Percentiles rank a stretch among this genome's conserved stretches.
Evolutionary conservation across 2,797 vertebrate species (phyloP).

Genomic region (Varecia variegata): DNA sequence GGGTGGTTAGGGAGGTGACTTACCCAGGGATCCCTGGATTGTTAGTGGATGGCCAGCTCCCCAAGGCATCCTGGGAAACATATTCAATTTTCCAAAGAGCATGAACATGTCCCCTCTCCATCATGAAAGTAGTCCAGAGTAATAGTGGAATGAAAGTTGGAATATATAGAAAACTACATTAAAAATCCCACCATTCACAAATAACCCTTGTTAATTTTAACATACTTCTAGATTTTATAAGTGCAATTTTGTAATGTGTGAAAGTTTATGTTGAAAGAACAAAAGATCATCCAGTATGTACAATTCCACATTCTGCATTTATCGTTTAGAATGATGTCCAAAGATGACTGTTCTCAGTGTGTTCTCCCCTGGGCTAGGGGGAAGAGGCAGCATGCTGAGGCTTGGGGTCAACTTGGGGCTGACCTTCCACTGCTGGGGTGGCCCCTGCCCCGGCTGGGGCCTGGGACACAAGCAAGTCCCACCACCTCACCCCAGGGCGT

Average conservation of each 20-base stretch:
- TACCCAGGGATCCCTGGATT: background rate
- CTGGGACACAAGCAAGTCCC: background rate
- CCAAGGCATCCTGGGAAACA: background rate
- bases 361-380: background rate
- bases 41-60: background rate
- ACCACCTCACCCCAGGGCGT: rapidly evolving
- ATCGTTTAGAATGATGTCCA: background rate
- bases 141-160: background rate
- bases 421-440: background rate
- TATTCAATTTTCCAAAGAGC: background rate
- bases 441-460: background rate
- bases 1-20: background rate
- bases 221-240: background rate
- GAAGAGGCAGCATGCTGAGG: background rate
- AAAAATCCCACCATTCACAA: background rate
- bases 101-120: too few species aligned
- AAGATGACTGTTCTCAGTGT: background rate
- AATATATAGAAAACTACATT: background rate
- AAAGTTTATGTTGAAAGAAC: background rate
- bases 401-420: background rate
- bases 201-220: background rate
- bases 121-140: background rate
- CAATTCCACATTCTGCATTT: background rate
- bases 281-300: background rate
- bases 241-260: background rate